Base-by-base conservation (phyloP, 2,797 vertebrate genomes). In the Spheniscus humboldti region DNA sequence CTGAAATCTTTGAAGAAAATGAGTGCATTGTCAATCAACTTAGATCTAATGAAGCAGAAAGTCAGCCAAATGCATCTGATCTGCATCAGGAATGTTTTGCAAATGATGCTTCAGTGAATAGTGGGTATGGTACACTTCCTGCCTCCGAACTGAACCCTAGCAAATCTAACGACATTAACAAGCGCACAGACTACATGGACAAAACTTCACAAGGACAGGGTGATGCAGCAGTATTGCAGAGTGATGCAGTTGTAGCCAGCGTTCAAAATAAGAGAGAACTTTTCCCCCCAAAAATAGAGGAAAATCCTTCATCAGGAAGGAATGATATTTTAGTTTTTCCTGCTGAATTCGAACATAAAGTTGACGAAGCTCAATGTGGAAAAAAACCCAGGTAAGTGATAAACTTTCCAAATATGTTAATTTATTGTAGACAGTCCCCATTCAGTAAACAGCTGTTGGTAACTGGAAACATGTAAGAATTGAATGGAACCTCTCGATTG, bases 61-160 rank as follows among this genome's bases (percentile, higher is more conserved):
- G 72, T 63, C 98, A 91, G 50, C 93, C 94, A 2, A 76, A 92
- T 4, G 39, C 84, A 2, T 62, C 88, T 4, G 96, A 97, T 8
- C 95, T 43, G 31, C 97, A 72, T n/a, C 94, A 94, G 43, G 98
- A 97, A 69, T 97, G 98, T 64, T 98, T 59, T 45, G 95, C 94
- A 10, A 97, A 98, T 31, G 98, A 98, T 4, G 97, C 96, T 52
- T 98, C 98, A 0, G 45, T 98, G 97, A 99, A 98, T 96, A 99
- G 99, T 3, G 99, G 99, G 1, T 99, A 99, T 60, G 98, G 98
- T 24, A 99, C 99, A 2, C 97, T 98, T n/a, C 98, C 98, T 37
- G 41, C 98, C 28, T 98, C 98, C 9, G 98, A 99, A n/a, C 96
- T 97, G 18, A 97, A 93, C 56, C 85, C 97, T 25, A 94, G 90